phyloP scores from a whole-genome alignment of 2,113 vertebrate genomes.

The Caretta caretta region DNA sequence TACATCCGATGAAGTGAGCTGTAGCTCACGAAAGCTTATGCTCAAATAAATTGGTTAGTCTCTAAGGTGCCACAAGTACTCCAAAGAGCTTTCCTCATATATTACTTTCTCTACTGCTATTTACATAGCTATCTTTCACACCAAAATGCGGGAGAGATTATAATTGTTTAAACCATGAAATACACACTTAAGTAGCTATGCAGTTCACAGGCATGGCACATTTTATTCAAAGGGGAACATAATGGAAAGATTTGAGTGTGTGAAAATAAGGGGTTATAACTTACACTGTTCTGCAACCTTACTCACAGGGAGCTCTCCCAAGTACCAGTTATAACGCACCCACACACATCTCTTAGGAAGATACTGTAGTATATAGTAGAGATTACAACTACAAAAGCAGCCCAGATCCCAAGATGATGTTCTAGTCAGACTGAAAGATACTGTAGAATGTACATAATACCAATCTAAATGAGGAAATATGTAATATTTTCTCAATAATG shows the following conservation, averaged over 20 bases:
- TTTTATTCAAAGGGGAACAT: not conserved
- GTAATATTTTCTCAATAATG: not conserved
- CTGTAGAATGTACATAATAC: not conserved
- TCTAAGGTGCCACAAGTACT: too few species aligned
- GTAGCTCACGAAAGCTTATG: too few species aligned
- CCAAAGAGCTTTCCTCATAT: not conserved
- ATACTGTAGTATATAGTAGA: not conserved
- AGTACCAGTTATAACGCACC: not conserved
- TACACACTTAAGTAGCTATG: not conserved
- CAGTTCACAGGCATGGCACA: not conserved
- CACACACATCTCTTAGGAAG: not conserved
- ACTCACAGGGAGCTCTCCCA: not conserved
- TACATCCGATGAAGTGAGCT: too few species aligned
- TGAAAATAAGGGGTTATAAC: not conserved
- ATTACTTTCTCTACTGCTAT: not conserved
- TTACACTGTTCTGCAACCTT: not conserved
- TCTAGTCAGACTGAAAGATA: not conserved
- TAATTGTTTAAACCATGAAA: not conserved
- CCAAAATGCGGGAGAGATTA: not conserved
- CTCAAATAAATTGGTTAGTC: too few species aligned
- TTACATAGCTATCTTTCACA: not conserved
- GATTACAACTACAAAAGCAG: not conserved
- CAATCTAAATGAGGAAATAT: not conserved
- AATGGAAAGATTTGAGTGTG: not conserved
- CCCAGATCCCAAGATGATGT: not conserved